Evolutionary conservation across 2,888 invertebrate genomes (phyloP), one percentile per base, ranked within the genome.

Genomic region (Ceraclea dissimilis): DNA sequence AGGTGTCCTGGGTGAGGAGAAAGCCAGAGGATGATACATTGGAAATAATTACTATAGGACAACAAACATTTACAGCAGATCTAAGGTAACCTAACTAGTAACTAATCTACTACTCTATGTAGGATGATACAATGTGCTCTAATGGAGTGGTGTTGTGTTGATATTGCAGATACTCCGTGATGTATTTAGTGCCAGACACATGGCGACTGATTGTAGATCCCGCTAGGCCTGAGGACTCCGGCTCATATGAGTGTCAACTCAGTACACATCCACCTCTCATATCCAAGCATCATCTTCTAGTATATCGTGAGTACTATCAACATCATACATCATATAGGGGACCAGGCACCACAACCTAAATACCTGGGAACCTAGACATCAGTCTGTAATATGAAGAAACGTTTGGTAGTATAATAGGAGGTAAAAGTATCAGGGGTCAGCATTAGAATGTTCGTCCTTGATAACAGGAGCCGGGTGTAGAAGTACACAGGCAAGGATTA

Each of bases 1-100:
- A 86, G 86, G 86, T 86, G 57, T 84, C 85, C 20, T 86, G 86
- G 86, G 78, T 86, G 55, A 75, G 82, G 20, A 73, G 79, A 64
- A 82, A 81, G 57, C 77, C 80, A 19, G 82, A 81, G 61, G 79
- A 81, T 60, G 80, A 84, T 65, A 82, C 80, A 62, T 73, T 86
- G 64, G 82, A 83, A 66, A 69, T 86, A 52, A 71, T 86, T 11
- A 86, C 86, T 1, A 78, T 86, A 48, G 84, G 85, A 39, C 73
- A 80, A 63, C 81, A 82, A 56, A 83, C 84, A 11, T 85, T 86
- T 63, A 83, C 84, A 19, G 82, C 85, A 33, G 85, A 85, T 68
- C 70, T 76, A 44, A 79, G 82, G 71, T 82, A 22, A 54, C 48
- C 18, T 46, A 19, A 17, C 2, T 46, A 11, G 17, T 46, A 19